Base-by-base conservation (phyloP, 2,797 vertebrate species). In the Chloroceryle amazona region DNA sequence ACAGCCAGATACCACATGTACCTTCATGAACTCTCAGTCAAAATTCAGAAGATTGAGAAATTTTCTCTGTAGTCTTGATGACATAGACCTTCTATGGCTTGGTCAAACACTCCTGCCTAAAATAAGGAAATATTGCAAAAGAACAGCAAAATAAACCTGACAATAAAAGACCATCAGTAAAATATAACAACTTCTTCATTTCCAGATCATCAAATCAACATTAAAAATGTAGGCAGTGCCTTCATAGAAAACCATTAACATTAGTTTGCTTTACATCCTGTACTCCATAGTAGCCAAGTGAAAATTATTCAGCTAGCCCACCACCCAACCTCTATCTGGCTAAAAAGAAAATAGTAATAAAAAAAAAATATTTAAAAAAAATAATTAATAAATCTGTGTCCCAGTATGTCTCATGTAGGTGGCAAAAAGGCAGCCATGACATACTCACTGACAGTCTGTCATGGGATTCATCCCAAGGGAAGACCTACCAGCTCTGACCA, bases 51-150 rank as follows among this genome's bases (percentile, higher is more conserved):
- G 79, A 98, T 96, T 95, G 96, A 93, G 98, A 29, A 13, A 10
- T 97, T 90, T 99, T 98, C 71, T 98, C 98, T 55, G 96, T 96
- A 63, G 96, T 97, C 35, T 96, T 93, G 54, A 97, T 70, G 80
- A 98, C 81, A 55, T 95, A 65, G 79, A 94, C 29, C 98, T 90
- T 99, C 98, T 67, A 98, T n/a, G 35, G 98, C 98, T 87, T 99
- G 98, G 83, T 98, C 98, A 97, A 99, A 98, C 46, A 97, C 97
- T 83, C 98, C 98, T 47, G 98, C 98, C 98, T 99, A 94, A 89
- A 91, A 86, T 94, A 75, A 42, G 94, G 86, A 66, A 93, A 85
- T 8, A n/a, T 71, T 90, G 52, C 31, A 79, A 68, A 81, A 81
- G 4, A 47, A 67, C 0, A 52, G 17, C 47, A 46, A 85, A 60